These are phyloP conservation scores for Caenorhabditis sp. DNA, from an alignment of 2,888 invertebrate species.

Conservation along the genomic window DNA sequence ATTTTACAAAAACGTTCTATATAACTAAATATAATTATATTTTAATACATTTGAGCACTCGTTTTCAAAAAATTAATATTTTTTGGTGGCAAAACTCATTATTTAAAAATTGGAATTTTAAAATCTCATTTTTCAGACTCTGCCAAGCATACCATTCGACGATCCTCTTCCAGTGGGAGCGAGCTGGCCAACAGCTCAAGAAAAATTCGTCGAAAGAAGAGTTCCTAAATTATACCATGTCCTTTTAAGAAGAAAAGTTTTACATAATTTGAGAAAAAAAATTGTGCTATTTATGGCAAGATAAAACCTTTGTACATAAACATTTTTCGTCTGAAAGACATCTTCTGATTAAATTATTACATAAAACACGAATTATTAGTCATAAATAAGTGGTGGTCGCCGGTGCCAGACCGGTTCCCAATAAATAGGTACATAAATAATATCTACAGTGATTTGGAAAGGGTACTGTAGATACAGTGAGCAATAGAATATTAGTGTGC, in stretches of 20 bases:
- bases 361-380: not conserved
- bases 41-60: too few relatives aligned
- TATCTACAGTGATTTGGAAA: too few relatives aligned
- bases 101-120: not conserved
- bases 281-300: not conserved
- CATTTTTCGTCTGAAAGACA: not conserved
- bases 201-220: constrained; percentile 17
- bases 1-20: too few relatives aligned
- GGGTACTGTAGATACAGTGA: too few relatives aligned
- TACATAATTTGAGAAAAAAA: too few relatives aligned
- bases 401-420: too few relatives aligned
- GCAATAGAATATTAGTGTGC: too few relatives aligned
- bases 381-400: too few relatives aligned
- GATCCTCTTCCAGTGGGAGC: constrained; percentile 22
- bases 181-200: constrained; percentile 9
- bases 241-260: not conserved
- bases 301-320: not conserved
- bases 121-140: constrained; percentile 12
- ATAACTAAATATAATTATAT: too few relatives aligned
- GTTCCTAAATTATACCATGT: constrained; percentile 6
- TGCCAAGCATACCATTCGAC: constrained; percentile 12
- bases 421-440: too few relatives aligned
- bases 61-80: too few relatives aligned
- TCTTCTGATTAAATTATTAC: not conserved
- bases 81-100: too few relatives aligned